phyloP scores from a whole-genome alignment of 2,113 vertebrate genomes.

The Stomatorhinus ivindoensis region DNA sequence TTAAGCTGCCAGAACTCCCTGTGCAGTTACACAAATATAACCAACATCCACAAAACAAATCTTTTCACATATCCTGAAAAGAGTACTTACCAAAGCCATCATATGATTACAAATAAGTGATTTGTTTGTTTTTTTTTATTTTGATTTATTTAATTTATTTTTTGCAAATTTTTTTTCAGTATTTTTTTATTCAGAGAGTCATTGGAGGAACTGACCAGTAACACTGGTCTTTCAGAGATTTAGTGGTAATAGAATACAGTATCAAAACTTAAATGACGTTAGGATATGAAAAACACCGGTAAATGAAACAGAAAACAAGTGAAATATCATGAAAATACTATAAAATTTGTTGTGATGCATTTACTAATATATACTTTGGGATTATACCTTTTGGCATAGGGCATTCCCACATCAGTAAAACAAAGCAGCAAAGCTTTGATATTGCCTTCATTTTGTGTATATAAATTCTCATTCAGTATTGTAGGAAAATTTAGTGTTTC shows the following conservation, averaged over 20 bases:
- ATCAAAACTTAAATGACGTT: background rate
- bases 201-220: background rate
- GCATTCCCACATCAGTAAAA: background rate
- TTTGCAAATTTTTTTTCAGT: background rate
- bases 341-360: background rate
- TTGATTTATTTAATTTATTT: background rate
- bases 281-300: background rate
- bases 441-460: background rate
- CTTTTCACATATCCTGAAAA: too few species aligned
- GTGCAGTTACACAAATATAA: background rate
- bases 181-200: background rate
- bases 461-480: background rate
- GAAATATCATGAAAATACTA: background rate
- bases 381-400: background rate
- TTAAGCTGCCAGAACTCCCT: background rate
- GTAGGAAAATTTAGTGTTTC: background rate
- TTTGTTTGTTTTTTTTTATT: too few species aligned
- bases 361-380: background rate
- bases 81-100: too few species aligned
- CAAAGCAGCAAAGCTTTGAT: background rate
- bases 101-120: too few species aligned
- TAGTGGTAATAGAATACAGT: background rate
- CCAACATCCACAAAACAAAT: background rate
- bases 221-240: background rate
- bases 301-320: background rate